These are phyloP conservation scores for Microplitis demolitor DNA, from an alignment of 1,140 invertebrate species.

Conservation along the genomic window DNA sequence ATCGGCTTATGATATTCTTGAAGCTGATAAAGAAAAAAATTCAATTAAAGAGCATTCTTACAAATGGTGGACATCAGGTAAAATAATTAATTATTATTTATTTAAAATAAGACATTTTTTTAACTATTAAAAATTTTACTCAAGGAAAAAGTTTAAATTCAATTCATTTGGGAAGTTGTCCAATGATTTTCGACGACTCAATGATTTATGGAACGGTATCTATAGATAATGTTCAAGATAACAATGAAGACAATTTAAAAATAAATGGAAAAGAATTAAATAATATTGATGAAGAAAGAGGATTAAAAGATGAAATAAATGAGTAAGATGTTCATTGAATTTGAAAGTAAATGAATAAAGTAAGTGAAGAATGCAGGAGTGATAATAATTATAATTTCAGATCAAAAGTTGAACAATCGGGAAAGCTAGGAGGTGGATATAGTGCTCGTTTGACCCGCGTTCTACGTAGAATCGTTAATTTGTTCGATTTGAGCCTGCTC, in stretches of 20 bases:
- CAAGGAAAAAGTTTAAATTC: conserved; percentile 25
- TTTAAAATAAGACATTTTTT: background rate
- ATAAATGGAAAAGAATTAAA: background rate
- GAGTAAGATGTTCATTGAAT: no score
- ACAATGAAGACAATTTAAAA: background rate
- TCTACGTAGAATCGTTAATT: conserved; percentile 51
- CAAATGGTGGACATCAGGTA: conserved; percentile 32
- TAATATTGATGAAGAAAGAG: no score
- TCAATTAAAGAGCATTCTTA: background rate
- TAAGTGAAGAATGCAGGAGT: background rate
- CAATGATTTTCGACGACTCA: conserved; percentile 29
- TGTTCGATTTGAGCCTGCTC: conserved; percentile 65
- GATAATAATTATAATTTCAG: background rate
- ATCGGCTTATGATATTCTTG: background rate
- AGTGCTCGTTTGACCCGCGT: conserved; percentile 19
- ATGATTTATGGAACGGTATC: background rate
- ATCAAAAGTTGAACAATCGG: conserved; percentile 6
- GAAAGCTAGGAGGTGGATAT: background rate
- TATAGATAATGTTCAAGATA: background rate
- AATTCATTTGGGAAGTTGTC: conserved; percentile 28
- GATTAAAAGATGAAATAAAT: no score
- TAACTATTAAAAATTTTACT: background rate
- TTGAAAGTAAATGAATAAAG: background rate
- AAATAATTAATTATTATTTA: background rate
- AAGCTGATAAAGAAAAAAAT: background rate